Evolutionary conservation across 2,888 invertebrate genomes (phyloP).

Genomic region (Miltochrista miniata): DNA sequence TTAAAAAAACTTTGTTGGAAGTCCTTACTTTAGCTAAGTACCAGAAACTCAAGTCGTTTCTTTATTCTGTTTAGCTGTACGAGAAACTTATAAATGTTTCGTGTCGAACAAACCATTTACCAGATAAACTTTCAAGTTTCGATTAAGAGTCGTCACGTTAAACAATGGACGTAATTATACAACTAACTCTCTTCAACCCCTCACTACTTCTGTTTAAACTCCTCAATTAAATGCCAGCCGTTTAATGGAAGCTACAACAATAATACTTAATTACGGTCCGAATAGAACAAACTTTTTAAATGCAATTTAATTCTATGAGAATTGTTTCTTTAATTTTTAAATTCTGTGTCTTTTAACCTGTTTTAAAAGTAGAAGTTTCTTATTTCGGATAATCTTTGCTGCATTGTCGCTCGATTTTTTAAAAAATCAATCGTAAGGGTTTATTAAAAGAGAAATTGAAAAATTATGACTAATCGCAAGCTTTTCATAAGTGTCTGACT

Average conservation of each 20-base stretch:
- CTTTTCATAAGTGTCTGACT: too few species aligned
- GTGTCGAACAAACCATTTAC: slow-evolving; percentile 31
- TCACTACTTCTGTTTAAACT: slow-evolving; percentile 51
- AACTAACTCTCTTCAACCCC: slow-evolving; percentile 51
- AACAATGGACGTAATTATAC: slow-evolving; percentile 50
- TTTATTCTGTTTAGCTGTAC: too few species aligned
- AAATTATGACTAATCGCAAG: too few species aligned
- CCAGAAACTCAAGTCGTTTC: too few species aligned
- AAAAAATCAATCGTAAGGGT: too few species aligned
- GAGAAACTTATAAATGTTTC: slow-evolving; percentile 16
- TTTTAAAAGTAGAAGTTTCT: slow-evolving; percentile 7
- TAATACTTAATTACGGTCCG: slow-evolving; percentile 67
- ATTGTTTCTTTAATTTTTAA: slow-evolving; percentile 41
- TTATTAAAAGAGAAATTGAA: too few species aligned
- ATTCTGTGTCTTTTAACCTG: not conserved
- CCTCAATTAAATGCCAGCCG: slow-evolving; percentile 65
- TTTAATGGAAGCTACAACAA: slow-evolving; percentile 67
- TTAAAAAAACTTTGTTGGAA: too few species aligned
- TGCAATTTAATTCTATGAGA: slow-evolving; percentile 45
- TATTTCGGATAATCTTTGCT: not conserved
- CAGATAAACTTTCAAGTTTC: slow-evolving; percentile 37
- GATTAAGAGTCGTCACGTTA: slow-evolving; percentile 49
- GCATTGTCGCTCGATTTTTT: too few species aligned
- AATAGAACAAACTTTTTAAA: slow-evolving; percentile 51
- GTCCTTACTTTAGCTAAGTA: too few species aligned